Evolutionary conservation across 2,113 vertebrate species (phyloP), one percentile per base, ranked within the genome.

Genomic region (Australoheros scitulus): DNA sequence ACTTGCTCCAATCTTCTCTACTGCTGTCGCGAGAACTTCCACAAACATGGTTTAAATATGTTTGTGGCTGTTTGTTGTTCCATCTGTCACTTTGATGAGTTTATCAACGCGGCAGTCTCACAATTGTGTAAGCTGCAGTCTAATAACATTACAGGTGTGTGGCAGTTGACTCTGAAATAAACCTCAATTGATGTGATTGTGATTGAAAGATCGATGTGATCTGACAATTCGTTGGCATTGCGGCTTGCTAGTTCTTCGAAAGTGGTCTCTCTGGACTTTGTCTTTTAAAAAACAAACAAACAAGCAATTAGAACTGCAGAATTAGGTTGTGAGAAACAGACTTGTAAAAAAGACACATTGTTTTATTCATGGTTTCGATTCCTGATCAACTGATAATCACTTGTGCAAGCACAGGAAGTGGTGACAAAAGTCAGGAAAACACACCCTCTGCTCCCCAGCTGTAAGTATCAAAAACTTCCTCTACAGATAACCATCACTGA

Each of bases 331-430:
- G 9, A 56, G 20, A 29, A 80, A 43, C 41, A 60, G 22, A 4
- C 1, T 77, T 26, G 1, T 8, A 56, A 64, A 79, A 6, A 38
- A 56, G 1, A 1, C 13, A 18, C 22, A 68, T 29, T 50, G 15
- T 64, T 64, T 64, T 22, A 13, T 43, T 84, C 2, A 6, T 26
- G 22, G 60, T 89, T 88, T 90, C 61, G 50, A 76, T 91, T 90
- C 87, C 79, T 78, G 59, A 79, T 65, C 22, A 20, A 15, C 41
- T 18, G 75, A 82, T 77, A 47, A 77, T 80, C 82, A 89, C 74
- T 56, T 74, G 76, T 14, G 36, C 18, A 2, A 7, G 14, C 9
- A 68, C 88, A 93, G 90, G 92, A 92, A 92, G 88, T 82, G 68
- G 81, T 80, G 68, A 47, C 59, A 81, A 10, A 60, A 50, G 83